These are phyloP conservation scores for Gryllus bimaculatus DNA, from an alignment of 1,140 invertebrate species.

Conservation along the genomic window DNA sequence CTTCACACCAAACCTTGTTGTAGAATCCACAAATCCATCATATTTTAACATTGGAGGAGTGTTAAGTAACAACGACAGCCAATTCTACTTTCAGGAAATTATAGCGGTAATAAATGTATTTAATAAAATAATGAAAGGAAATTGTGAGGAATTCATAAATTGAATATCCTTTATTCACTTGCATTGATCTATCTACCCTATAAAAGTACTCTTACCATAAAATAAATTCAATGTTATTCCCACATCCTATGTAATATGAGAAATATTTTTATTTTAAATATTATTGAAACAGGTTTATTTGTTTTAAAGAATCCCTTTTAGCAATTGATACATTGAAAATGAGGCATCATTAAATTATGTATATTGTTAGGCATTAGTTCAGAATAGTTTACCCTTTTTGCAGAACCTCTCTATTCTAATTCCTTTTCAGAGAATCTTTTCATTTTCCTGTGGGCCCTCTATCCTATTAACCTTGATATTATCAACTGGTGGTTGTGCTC, in stretches of 20 bases:
- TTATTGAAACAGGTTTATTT: background rate
- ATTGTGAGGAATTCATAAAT: background rate
- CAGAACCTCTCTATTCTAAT: no score
- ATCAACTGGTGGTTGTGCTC: no score
- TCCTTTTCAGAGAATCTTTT: no score
- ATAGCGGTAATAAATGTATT: conserved; percentile 56
- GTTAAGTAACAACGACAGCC: conserved; percentile 68
- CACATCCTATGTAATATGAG: background rate
- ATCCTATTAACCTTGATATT: no score
- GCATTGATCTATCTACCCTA: no score
- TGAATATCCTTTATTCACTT: background rate
- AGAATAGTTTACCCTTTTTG: no score
- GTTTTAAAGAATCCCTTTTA: no score
- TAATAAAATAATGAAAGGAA: background rate
- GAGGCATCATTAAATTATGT: no score
- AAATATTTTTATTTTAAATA: background rate
- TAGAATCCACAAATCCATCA: conserved; percentile 46
- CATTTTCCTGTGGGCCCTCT: no score
- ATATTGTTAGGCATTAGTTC: no score
- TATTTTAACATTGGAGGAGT: conserved; percentile 84
- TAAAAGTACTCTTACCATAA: background rate
- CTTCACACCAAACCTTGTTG: background rate
- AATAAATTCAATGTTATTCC: background rate
- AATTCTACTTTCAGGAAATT: conserved; percentile 64
- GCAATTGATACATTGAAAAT: no score